Conservation (phyloP, 2,113 vertebrate genomes). For the Atrichornis clamosus region DNA sequence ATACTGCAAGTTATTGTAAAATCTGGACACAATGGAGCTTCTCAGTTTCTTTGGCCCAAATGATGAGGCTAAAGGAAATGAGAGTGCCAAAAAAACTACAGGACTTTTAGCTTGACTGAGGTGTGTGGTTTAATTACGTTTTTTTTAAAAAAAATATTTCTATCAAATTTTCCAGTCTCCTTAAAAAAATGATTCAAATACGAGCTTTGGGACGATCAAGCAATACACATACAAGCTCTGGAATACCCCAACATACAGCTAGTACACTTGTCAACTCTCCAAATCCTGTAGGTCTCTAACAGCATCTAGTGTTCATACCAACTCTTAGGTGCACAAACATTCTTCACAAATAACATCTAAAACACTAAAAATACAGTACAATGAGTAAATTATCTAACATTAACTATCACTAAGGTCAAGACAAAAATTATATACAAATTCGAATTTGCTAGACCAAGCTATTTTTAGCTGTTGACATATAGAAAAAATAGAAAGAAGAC, state of each 20-base stretch:
- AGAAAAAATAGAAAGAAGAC: neutral
- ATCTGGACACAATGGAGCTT: neutral
- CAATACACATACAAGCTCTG: neutral
- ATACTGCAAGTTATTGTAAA: neutral
- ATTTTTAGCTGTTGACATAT: neutral
- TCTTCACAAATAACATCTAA: neutral
- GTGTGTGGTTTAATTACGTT: neutral
- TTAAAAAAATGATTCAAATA: neutral
- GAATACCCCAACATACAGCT: neutral
- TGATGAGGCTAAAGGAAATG: neutral
- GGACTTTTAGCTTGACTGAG: neutral
- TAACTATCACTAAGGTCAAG: neutral
- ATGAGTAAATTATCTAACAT: neutral
- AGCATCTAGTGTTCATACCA: neutral
- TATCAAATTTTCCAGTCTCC: neutral
- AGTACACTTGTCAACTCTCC: neutral
- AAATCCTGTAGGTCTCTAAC: neutral
- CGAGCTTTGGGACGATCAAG: neutral
- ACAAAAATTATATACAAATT: neutral
- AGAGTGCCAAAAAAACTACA: neutral
- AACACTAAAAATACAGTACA: neutral
- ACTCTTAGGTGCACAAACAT: neutral
- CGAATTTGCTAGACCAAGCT: neutral
- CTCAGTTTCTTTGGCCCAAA: neutral
- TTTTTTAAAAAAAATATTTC: neutral